These are phyloP conservation scores for Colius striatus DNA, from an alignment of 2,113 vertebrate genomes.

Conservation along the genomic window DNA sequence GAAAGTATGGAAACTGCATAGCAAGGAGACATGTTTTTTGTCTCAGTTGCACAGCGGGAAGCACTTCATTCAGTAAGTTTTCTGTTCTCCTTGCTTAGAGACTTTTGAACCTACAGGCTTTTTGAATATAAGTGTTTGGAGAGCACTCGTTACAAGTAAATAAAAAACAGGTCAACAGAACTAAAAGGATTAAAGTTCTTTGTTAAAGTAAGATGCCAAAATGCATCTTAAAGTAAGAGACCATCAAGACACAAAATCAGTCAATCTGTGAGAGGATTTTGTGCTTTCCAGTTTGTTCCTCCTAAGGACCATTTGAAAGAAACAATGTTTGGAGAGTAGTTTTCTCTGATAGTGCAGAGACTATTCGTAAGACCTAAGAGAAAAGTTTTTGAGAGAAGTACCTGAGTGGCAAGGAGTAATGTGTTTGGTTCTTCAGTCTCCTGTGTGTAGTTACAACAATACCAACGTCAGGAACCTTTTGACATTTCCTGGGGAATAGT, in stretches of 20 bases:
- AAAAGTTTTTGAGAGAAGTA: not conserved
- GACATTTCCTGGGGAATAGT: constrained; percentile 2
- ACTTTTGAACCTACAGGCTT: not conserved
- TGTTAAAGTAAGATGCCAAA: not conserved
- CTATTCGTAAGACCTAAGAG: not conserved
- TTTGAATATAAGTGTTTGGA: not conserved
- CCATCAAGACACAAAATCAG: not conserved
- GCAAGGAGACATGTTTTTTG: not conserved
- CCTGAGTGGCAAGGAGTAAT: not conserved
- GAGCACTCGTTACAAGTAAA: not conserved
- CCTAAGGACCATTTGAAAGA: not conserved
- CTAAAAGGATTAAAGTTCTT: not conserved
- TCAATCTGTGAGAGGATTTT: not conserved
- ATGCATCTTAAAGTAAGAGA: not conserved
- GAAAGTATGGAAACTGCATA: not conserved
- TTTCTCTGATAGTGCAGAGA: not conserved
- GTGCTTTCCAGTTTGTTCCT: not conserved
- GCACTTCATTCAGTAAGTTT: not conserved
- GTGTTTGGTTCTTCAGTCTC: not conserved
- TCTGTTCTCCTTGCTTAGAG: not conserved
- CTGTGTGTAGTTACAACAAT: not conserved
- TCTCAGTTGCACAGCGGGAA: not conserved
- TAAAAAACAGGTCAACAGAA: not conserved
- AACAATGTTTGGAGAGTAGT: not conserved
- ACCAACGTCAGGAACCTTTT: not conserved